Evolutionary conservation across 1,140 invertebrate genomes (phyloP).

Genomic region (Stenopsyche tienmushanensis): DNA sequence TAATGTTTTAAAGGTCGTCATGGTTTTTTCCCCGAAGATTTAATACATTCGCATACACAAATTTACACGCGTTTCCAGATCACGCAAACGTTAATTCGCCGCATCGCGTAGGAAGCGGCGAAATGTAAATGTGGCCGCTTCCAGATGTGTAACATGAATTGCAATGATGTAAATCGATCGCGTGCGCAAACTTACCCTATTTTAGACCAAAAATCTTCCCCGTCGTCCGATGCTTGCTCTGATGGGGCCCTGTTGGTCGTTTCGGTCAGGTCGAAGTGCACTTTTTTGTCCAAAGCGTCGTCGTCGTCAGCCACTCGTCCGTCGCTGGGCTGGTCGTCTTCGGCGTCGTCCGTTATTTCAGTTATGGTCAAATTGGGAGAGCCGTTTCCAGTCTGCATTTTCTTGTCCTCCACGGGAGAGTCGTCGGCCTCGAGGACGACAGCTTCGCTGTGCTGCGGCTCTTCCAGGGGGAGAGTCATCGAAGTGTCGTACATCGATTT

Average conservation of each 20-base stretch:
- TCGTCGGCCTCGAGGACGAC: slow-evolving; percentile 51
- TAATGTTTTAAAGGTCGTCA: no score
- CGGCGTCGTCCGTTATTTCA: slow-evolving; percentile 51
- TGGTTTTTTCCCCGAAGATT: no score
- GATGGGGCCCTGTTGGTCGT: slow-evolving; percentile 17
- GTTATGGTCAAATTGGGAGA: slow-evolving; percentile 55
- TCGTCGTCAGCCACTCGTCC: not conserved
- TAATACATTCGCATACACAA: no score
- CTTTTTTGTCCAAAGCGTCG: slow-evolving; percentile 33
- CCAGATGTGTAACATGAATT: no score
- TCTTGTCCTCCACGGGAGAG: slow-evolving; percentile 48
- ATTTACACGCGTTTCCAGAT: no score
- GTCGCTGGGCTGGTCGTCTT: slow-evolving; percentile 48
- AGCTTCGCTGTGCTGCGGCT: slow-evolving; percentile 43
- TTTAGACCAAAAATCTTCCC: slow-evolving; percentile 41
- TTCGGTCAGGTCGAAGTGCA: slow-evolving; percentile 33
- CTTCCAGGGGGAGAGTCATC: slow-evolving; percentile 25
- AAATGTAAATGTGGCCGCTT: no score
- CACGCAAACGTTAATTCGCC: no score
- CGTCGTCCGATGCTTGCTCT: slow-evolving; percentile 20
- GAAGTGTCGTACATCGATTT: slow-evolving; percentile 39
- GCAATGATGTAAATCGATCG: no score
- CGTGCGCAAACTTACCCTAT: slow-evolving; percentile 42
- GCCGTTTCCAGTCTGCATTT: slow-evolving; percentile 47
- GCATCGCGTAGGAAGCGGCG: no score